phyloP scores from a whole-genome alignment of 2,113 vertebrate species.

The Procavia capensis region DNA sequence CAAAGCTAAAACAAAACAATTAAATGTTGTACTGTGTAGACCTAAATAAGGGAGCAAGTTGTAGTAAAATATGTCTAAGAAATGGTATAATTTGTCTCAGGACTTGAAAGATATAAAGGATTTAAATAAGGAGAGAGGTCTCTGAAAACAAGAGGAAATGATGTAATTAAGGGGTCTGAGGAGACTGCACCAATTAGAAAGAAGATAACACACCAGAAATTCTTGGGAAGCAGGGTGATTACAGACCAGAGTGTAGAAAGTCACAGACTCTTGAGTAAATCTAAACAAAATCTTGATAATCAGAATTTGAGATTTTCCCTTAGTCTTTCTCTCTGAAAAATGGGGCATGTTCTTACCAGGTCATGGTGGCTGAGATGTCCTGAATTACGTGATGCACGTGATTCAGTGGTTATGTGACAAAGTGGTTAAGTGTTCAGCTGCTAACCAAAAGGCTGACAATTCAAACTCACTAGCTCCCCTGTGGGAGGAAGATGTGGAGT shows the following conservation, averaged over 20 bases:
- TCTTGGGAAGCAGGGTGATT: not conserved
- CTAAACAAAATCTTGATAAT: not conserved
- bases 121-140: slow-evolving; percentile 68
- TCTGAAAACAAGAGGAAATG: slow-evolving; percentile 49
- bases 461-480: not conserved
- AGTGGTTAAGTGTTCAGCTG: too few species aligned
- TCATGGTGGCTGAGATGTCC: not conserved
- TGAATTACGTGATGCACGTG: not conserved
- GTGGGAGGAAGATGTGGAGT: not conserved
- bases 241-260: slow-evolving; percentile 42
- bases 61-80: slow-evolving; percentile 12
- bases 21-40: slow-evolving; percentile 45
- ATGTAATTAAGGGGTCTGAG: slow-evolving; percentile 25
- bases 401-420: not conserved
- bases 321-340: slow-evolving; percentile 1
- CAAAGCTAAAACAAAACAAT: slow-evolving; percentile 74
- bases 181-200: slow-evolving; percentile 41
- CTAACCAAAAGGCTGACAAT: not conserved
- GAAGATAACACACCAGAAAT: not conserved
- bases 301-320: not conserved
- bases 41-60: slow-evolving; percentile 62
- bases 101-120: slow-evolving; percentile 45
- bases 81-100: slow-evolving; percentile 53
- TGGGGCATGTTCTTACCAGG: not conserved
- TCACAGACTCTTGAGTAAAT: not conserved